Base-by-base conservation (phyloP, 2,888 invertebrate species). In the Papilio gigon region DNA sequence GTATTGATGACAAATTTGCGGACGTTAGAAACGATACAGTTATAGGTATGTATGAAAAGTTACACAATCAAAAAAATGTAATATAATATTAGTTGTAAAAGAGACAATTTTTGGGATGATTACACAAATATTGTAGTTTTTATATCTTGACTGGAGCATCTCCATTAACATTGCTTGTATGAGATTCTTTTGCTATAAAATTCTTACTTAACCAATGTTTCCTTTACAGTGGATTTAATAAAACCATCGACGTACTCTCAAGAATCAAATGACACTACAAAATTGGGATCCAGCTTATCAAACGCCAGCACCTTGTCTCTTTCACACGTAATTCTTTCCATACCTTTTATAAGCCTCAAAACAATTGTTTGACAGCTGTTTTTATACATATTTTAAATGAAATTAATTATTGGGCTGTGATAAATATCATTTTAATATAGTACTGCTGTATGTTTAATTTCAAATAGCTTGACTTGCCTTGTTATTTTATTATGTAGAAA, bases 11-110 rank as follows among this genome's bases (percentile, higher is more conserved):
- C 78, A 93, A 94, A 80, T 96, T 95, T 79, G 96, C 96, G 56
- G 96, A 96, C 82, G 92, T 94, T 73, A 94, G 94, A 82, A 95
- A 94, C 74, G 94, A 94, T 77, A 95, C 95, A 53, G 95, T 95
- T 71, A 93, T 94, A 80, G 95, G 96, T 96, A 67, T 73, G 70
- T 8, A 40, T 37, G 11, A 20, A n/a, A 53, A 27, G 27, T 14
- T 4, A 22, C 47, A 47, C 11, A 12, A n/a, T 1, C n/a, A 37
- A 37, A 35, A 35, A 33, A 35, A 35, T 11, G 33, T n/a, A n/a
- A n/a, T n/a, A n/a, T n/a, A n/a, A n/a, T n/a, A n/a, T n/a, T n/a
- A n/a, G n/a, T n/a, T n/a, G n/a, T n/a, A n/a, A n/a, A n/a, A n/a
- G n/a, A n/a, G n/a, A n/a, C n/a, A n/a, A n/a, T n/a, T n/a, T n/a